phyloP scores from a whole-genome alignment of 2,113 vertebrate genomes.

The Oryzias woworae region DNA sequence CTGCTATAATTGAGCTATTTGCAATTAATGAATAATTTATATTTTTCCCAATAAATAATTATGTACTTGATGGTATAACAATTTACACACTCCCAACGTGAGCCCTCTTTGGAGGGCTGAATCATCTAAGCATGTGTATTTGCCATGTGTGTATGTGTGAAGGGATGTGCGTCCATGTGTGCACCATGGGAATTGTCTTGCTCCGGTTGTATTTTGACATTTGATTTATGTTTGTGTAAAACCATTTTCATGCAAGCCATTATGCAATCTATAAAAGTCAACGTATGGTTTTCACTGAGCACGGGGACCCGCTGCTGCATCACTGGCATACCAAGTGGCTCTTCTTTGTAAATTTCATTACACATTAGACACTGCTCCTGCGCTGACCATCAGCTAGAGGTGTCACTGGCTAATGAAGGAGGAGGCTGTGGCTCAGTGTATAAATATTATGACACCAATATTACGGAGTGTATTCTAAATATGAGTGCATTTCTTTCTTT shows the following conservation, averaged over 20 bases:
- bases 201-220: conserved; percentile 79
- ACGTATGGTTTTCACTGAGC: conserved; percentile 74
- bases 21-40: conserved; percentile 80
- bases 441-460: conserved; percentile 57
- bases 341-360: conserved; percentile 79
- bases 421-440: conserved; percentile 60
- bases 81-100: conserved; percentile 66
- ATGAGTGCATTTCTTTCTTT: conserved; percentile 50
- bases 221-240: conserved; percentile 82
- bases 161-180: conserved; percentile 53
- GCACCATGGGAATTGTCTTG: conserved; percentile 74
- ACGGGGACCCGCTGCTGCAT: conserved; percentile 65
- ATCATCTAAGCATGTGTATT: conserved; percentile 48
- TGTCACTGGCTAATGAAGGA: conserved; percentile 77
- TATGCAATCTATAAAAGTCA: conserved; percentile 80
- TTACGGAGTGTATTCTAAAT: conserved; percentile 46
- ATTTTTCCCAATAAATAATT: conserved; percentile 78
- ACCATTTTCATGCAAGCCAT: conserved; percentile 80
- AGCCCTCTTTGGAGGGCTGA: conserved; percentile 52
- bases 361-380: conserved; percentile 67
- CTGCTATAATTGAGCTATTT: conserved; percentile 78
- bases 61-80: conserved; percentile 71
- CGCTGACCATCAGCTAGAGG: conserved; percentile 74
- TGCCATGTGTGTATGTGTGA: conserved; percentile 30
- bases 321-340: conserved; percentile 79